Percentiles rank a stretch among this genome's conserved stretches.
Evolutionary conservation across 1,140 invertebrate species (phyloP).

Genomic region (Heterodera schachtii): DNA sequence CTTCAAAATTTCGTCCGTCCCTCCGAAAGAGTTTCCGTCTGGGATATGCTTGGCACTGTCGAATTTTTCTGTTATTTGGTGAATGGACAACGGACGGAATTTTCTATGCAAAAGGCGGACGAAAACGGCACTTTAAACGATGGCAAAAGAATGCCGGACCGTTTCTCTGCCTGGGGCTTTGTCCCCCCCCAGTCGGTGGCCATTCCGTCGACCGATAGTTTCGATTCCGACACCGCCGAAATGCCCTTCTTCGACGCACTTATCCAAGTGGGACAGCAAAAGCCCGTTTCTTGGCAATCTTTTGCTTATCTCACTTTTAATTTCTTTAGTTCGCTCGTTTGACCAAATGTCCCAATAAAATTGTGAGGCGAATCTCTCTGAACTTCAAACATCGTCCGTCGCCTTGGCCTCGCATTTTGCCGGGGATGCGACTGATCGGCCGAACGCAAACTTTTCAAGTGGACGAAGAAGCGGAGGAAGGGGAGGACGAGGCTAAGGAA

Average conservation of each 20-base stretch:
- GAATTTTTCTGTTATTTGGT: constrained; percentile 30
- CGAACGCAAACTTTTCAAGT: constrained; percentile 10
- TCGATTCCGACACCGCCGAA: background rate
- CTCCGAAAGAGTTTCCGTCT: constrained; percentile 12
- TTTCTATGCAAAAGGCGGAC: background rate
- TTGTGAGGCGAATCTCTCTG: constrained; percentile 14
- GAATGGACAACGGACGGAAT: background rate
- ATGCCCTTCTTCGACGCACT: constrained; percentile 27
- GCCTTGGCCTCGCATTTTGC: constrained; percentile 13
- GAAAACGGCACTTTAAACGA: background rate
- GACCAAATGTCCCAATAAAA: background rate
- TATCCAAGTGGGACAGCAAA: constrained; percentile 19
- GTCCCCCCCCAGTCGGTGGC: constrained; percentile 6
- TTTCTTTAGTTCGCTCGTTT: background rate
- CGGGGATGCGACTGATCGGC: constrained; percentile 16
- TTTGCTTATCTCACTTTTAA: background rate
- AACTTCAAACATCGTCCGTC: constrained; percentile 6
- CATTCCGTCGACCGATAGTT: background rate
- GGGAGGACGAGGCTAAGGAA: background rate
- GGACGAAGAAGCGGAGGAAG: constrained; percentile 9
- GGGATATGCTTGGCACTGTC: constrained; percentile 21
- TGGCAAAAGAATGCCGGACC: background rate
- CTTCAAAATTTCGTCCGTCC: constrained; percentile 3
- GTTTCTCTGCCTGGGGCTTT: constrained; percentile 15
- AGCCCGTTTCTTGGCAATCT: no score